Evolutionary conservation across 2,888 invertebrate species (phyloP).

Genomic region (Himalopsyche anomala): DNA sequence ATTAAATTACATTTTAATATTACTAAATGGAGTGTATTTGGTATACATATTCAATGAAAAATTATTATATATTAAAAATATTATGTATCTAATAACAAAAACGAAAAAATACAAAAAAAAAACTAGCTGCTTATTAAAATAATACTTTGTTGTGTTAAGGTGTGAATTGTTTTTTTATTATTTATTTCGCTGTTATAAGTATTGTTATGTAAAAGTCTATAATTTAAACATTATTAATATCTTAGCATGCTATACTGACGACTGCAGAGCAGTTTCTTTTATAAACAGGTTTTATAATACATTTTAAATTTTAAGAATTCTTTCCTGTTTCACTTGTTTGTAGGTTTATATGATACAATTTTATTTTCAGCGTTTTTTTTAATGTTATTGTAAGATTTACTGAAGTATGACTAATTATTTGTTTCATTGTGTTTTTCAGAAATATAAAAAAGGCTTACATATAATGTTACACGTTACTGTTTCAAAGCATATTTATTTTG

Average conservation of each 20-base stretch:
- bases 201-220: conserved; percentile 23
- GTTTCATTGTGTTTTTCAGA: conserved; percentile 25
- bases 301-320: neutral
- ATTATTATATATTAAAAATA: neutral
- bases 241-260: neutral
- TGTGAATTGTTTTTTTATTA: conserved; percentile 5
- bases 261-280: conserved; percentile 28
- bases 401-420: neutral
- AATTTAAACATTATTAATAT: conserved; percentile 11
- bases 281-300: conserved; percentile 33
- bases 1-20: conserved; percentile 26
- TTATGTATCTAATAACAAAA: conserved; percentile 20
- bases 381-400: neutral
- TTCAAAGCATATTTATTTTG: neutral
- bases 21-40: conserved; percentile 12
- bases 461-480: conserved; percentile 23
- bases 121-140: neutral
- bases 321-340: neutral
- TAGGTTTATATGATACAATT: neutral
- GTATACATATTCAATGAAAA: conserved; percentile 27
- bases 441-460: conserved; percentile 1
- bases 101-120: neutral
- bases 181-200: conserved; percentile 32
- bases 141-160: neutral
- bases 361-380: conserved; percentile 25